phyloP scores from a whole-genome alignment of 2,797 vertebrate species.

The Catharus ustulatus region DNA sequence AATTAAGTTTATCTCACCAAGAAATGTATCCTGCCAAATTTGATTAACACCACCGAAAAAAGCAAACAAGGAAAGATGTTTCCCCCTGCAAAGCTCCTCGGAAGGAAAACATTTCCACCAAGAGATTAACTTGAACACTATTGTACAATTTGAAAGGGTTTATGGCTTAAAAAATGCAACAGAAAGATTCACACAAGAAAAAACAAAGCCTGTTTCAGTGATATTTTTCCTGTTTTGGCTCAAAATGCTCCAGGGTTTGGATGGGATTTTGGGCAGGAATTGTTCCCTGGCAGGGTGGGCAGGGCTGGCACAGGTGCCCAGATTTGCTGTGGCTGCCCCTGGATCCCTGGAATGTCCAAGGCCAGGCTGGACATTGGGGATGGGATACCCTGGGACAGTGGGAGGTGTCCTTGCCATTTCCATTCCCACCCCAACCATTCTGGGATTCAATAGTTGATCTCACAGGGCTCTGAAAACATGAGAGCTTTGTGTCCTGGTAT shows the following conservation, averaged over 20 bases:
- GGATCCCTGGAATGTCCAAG: background rate
- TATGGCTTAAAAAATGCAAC: background rate
- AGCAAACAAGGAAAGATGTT: background rate
- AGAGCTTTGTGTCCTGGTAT: background rate
- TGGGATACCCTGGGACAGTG: background rate
- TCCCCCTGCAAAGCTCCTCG: background rate
- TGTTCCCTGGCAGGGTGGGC: rapidly evolving
- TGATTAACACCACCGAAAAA: background rate
- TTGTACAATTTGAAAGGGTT: background rate
- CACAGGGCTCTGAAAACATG: background rate
- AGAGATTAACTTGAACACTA: background rate
- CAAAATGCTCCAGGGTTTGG: rapidly evolving
- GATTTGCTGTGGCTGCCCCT: background rate
- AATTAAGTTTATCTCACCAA: background rate
- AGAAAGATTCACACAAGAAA: background rate
- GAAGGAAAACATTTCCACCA: background rate
- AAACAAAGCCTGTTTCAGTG: background rate
- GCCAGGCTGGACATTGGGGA: background rate
- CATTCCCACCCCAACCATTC: background rate
- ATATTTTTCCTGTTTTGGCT: background rate
- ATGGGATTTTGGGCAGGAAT: background rate
- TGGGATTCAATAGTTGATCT: background rate
- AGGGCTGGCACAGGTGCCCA: background rate
- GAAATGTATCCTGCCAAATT: background rate
- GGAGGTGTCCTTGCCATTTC: background rate